Evolutionary conservation across 2,888 invertebrate species (phyloP), one percentile per base, ranked within the genome.

Genomic region (Alsophila aescularia): DNA sequence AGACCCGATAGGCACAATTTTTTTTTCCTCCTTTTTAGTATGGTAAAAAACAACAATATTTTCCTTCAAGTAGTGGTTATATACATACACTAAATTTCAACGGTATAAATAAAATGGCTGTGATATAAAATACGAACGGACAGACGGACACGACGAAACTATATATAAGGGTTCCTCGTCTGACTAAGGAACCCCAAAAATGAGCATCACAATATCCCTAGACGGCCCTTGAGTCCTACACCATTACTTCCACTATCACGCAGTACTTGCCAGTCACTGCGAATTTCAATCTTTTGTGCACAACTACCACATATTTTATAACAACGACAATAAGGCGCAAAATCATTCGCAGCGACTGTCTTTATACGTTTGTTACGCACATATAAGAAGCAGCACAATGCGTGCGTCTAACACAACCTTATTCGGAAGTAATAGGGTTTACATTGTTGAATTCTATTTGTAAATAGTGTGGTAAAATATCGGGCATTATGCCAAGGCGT

Each of bases 401-500:
- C 58, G 14, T 41, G 48, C 37, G 2, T 10, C 1, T 34, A 9
- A 14, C 2, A 34, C 35, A 34, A 16, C 44, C 36, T 54, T 59
- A 60, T 43, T 2, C 5, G 35, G 2, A 40, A 9, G 43, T 1
- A n/a, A n/a, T 34, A 59, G 21, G 50, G 55, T 39, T 52, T 13
- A 54, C 31, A 45, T 51, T 58, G 7, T 7, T 4, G 1, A 2
- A 10, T 14, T 34, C 2, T 13, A 5, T 5, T 21, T n/a, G 32
- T 21, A 47, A 40, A 37, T 27, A 8, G 9, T 12, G n/a, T 49
- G 45, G 50, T 41, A 44, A 49, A 55, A 37, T 18, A 50, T 32
- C 62, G 68, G 75, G 75, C 75, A 54, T 60, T 58, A 59, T 60
- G 72, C 75, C 76, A 76, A 57, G 56, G 66, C 64, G 73, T 70